phyloP scores from a whole-genome alignment of 2,113 vertebrate genomes.

The Xenopus tropicalis region UCB_Xtro_10.0 CM004443.2:110345501-110346000 shows the following conservation, averaged over 20 bases:
- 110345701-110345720: conserved; percentile 27
- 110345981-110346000: conserved; percentile 10
- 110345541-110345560: background rate
- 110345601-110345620: background rate
- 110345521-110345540: background rate
- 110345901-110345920: background rate
- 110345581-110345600: background rate
- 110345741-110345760: conserved; percentile 30
- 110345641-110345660: conserved; percentile 1
- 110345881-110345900: conserved; percentile 13
- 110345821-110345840: conserved; percentile 32
- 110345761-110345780: conserved; percentile 45
- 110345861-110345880: conserved; percentile 11
- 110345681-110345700: conserved; percentile 18
- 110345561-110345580: no score
- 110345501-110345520: background rate
- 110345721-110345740: conserved; percentile 39
- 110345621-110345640: background rate
- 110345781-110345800: conserved; percentile 34
- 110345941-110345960: background rate
- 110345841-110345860: conserved; percentile 4
- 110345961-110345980: background rate
- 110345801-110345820: conserved; percentile 36
- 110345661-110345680: conserved; percentile 11
- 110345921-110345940: background rate